Evolutionary conservation across 2,888 invertebrate species (phyloP).

Genomic region (Ecliptopera silaceata): DNA sequence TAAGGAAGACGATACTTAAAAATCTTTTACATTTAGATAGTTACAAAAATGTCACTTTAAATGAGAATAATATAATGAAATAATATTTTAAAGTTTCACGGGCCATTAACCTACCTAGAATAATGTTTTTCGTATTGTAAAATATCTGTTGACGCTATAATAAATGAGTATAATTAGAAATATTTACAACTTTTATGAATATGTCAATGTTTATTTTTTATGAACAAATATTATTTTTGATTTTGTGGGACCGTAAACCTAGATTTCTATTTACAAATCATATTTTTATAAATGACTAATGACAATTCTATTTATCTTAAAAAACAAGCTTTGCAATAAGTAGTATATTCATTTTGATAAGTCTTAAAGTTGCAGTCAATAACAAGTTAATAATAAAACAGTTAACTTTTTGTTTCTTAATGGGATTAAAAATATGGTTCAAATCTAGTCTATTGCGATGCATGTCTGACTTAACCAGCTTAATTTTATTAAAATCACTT

Average conservation of each 20-base stretch:
- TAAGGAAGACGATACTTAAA: conserved; percentile 12
- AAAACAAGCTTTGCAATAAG: no score
- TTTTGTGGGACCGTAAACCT: conserved; percentile 3
- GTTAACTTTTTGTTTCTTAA: no score
- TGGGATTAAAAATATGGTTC: no score
- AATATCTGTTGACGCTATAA: conserved; percentile 14
- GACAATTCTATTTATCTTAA: no score
- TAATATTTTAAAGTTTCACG: neutral
- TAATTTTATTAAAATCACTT: no score
- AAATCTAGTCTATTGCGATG: no score
- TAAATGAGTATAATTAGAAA: conserved; percentile 1
- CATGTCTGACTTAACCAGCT: no score
- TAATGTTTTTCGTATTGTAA: conserved; percentile 13
- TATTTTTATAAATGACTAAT: no score
- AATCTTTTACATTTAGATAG: conserved; percentile 11
- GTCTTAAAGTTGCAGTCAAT: no score
- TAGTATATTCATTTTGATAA: no score
- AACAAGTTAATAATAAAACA: no score
- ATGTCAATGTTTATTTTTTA: no score
- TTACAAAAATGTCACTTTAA: conserved; percentile 14
- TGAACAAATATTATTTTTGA: neutral
- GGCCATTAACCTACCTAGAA: conserved; percentile 13
- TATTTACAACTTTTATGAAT: neutral
- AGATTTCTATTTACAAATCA: neutral
- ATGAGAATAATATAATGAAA: neutral